Conservation (phyloP, 2,113 vertebrate genomes). For the Uropsilus gracilis region DNA sequence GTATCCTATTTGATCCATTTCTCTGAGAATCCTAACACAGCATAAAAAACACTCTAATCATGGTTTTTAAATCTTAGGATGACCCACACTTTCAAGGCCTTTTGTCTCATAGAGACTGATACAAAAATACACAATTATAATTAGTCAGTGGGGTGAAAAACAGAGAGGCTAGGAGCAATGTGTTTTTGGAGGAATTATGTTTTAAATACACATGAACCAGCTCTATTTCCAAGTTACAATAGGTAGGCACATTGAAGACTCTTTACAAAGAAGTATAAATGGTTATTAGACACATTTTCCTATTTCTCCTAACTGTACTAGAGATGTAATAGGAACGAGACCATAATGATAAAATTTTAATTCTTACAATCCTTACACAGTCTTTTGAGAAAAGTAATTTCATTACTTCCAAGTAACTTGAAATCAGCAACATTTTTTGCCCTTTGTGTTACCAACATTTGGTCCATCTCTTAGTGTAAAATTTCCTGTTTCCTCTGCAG, state of each 20-base stretch:
- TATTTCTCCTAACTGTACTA: neutral
- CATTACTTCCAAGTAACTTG: neutral
- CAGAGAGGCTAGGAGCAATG: neutral
- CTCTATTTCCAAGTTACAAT: neutral
- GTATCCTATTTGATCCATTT: neutral
- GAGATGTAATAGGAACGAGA: neutral
- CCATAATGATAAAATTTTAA: neutral
- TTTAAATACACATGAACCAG: neutral
- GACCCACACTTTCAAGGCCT: neutral
- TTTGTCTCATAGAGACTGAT: neutral
- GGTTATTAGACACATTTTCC: neutral
- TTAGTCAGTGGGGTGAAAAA: neutral
- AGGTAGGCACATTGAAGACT: neutral
- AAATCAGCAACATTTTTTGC: neutral
- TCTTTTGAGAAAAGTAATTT: neutral
- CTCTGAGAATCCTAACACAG: neutral
- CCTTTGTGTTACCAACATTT: neutral
- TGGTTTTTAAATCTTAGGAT: neutral
- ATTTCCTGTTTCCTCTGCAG: neutral
- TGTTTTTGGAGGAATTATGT: neutral
- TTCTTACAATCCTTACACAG: neutral
- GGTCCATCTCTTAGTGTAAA: neutral
- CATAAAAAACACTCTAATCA: neutral
- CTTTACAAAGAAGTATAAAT: neutral
- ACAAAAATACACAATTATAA: neutral